Evolutionary conservation across 1,140 invertebrate species (phyloP).

Genomic region (Idris sp.): DNA sequence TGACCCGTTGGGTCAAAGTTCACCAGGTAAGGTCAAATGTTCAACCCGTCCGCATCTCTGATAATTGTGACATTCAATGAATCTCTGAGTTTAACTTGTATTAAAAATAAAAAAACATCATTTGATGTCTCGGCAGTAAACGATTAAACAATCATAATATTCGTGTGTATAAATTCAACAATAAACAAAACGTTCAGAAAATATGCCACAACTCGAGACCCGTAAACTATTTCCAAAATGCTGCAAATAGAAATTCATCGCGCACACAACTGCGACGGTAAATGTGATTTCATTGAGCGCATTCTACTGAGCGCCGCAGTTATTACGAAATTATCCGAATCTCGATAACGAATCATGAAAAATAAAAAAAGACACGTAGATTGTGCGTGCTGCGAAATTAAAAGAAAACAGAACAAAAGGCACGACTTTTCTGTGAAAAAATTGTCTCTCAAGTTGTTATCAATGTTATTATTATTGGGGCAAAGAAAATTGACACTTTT

Average conservation of each 20-base stretch:
- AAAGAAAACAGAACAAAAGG: too few relatives aligned
- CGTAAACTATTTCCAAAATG: slow-evolving; percentile 51
- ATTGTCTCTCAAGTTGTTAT: too few relatives aligned
- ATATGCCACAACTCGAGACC: slow-evolving; percentile 10
- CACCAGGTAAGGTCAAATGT: slow-evolving; percentile 25
- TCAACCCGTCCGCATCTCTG: slow-evolving; percentile 7
- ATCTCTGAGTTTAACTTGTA: too few relatives aligned
- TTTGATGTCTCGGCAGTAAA: slow-evolving; percentile 21
- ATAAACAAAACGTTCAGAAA: slow-evolving; percentile 35
- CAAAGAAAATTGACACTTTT: too few relatives aligned
- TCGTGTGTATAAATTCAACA: slow-evolving; percentile 14
- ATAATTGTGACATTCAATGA: too few relatives aligned
- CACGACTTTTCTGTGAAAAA: too few relatives aligned
- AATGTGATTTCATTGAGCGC: slow-evolving; percentile 33
- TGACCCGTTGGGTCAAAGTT: slow-evolving; percentile 36
- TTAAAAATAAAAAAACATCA: too few relatives aligned
- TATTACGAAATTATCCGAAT: slow-evolving; percentile 46
- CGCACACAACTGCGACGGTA: slow-evolving; percentile 8
- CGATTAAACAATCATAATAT: neutral
- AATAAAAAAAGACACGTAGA: slow-evolving; percentile 6
- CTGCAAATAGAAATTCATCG: slow-evolving; percentile 37
- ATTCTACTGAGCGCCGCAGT: slow-evolving; percentile 7
- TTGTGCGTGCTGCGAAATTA: too few relatives aligned
- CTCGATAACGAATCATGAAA: slow-evolving; percentile 19
- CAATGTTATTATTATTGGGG: too few relatives aligned